A percentile compares a stretch with the other conserved stretches of the same genome.
phyloP scores from a whole-genome alignment of 2,888 invertebrate species.

The Drosophila algonquin region DNA sequence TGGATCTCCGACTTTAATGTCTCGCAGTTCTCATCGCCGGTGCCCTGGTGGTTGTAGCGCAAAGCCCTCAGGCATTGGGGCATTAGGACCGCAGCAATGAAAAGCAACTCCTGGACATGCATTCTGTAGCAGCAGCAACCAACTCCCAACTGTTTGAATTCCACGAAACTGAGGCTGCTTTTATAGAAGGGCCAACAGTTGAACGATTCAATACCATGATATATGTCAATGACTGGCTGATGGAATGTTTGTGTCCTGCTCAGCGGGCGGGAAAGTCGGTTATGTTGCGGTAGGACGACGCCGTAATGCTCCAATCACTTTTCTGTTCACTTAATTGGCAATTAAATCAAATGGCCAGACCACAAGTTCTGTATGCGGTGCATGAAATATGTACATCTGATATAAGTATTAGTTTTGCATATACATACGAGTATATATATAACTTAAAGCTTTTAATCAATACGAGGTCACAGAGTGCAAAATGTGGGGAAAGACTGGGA shows the following conservation, averaged over 20 bases:
- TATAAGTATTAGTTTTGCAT: background rate
- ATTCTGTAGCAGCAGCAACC: conserved; percentile 47
- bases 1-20: conserved; percentile 94
- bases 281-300: conserved; percentile 62
- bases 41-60: conserved; percentile 77
- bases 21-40: conserved; percentile 91
- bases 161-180: conserved; percentile 31
- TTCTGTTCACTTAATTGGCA: conserved; percentile 61
- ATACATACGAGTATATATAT: too few relatives aligned
- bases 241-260: conserved; percentile 68
- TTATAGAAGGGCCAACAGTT: conserved; percentile 49
- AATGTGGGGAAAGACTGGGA: background rate
- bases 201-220: conserved; percentile 61
- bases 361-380: conserved; percentile 25
- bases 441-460: background rate
- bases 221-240: conserved; percentile 62
- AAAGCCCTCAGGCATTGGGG: conserved; percentile 60
- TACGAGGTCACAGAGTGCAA: background rate
- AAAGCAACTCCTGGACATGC: conserved; percentile 62
- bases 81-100: conserved; percentile 58
- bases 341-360: conserved; percentile 68
- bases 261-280: conserved; percentile 56
- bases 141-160: conserved; percentile 48
- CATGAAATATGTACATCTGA: background rate
- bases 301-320: conserved; percentile 17